Evolutionary conservation across 2,113 vertebrate species (phyloP).

Genomic region (Spea multiplicata): DNA sequence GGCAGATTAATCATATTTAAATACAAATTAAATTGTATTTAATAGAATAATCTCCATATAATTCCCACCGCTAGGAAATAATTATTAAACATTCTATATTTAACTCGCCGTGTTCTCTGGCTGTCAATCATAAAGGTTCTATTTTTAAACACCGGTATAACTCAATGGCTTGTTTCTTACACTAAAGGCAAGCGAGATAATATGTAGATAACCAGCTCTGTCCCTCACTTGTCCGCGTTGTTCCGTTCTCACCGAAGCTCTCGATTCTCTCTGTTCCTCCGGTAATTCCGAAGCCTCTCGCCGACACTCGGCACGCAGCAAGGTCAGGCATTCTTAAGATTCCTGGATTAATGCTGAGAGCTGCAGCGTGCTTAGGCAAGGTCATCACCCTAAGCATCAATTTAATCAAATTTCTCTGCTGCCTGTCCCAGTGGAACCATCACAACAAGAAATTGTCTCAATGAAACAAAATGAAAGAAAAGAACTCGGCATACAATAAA

Average conservation of each 20-base stretch:
- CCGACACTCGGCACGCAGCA: constrained; percentile 59
- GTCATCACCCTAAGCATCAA: constrained; percentile 79
- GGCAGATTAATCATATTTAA: too few relatives aligned
- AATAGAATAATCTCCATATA: too few relatives aligned
- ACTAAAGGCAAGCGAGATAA: not conserved
- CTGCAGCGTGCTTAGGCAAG: constrained; percentile 80
- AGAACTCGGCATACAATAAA: constrained; percentile 53
- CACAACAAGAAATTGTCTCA: constrained; percentile 71
- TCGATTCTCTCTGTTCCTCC: constrained; percentile 35
- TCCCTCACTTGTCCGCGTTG: not conserved
- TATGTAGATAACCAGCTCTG: not conserved
- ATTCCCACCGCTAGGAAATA: too few relatives aligned
- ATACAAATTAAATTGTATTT: too few relatives aligned
- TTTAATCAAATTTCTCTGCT: constrained; percentile 89
- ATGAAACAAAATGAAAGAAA: constrained; percentile 56
- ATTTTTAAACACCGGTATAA: too few relatives aligned
- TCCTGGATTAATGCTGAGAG: constrained; percentile 86
- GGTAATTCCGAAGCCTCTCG: constrained; percentile 56
- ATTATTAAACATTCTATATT: too few relatives aligned
- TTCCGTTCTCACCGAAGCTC: constrained; percentile 30
- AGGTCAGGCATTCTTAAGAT: constrained; percentile 75
- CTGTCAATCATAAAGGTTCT: not conserved
- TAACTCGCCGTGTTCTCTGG: too few relatives aligned
- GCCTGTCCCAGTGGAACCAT: constrained; percentile 74
- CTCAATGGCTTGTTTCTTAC: not conserved